Evolutionary conservation across 2,888 invertebrate species (phyloP).

Genomic region (Pardosa pseudoannulata): DNA sequence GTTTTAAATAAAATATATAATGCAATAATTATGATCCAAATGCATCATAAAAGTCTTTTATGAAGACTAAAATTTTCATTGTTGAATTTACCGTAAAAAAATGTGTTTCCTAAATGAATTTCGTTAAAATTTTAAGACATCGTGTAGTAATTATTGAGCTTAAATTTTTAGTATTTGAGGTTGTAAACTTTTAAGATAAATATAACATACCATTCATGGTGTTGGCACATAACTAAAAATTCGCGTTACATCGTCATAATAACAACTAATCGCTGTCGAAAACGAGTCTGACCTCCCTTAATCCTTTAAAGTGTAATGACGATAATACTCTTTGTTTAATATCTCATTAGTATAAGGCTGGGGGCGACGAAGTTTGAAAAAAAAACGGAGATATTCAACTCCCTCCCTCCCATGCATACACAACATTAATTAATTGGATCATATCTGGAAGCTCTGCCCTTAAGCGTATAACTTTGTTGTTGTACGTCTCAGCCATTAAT

Average conservation of each 20-base stretch:
- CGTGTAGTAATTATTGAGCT: too few species aligned
- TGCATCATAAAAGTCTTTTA: too few species aligned
- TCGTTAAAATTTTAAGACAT: too few species aligned
- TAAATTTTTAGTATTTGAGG: too few species aligned
- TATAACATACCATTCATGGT: too few species aligned
- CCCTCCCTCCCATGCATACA: conserved; percentile 36
- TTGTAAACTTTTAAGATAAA: too few species aligned
- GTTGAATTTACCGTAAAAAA: too few species aligned
- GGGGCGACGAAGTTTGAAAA: neutral
- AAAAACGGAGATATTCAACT: conserved; percentile 9
- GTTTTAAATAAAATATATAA: too few species aligned
- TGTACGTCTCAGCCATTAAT: conserved; percentile 38
- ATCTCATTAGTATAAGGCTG: conserved; percentile 55
- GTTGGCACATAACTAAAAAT: too few species aligned
- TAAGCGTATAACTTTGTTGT: conserved; percentile 22
- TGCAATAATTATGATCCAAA: too few species aligned
- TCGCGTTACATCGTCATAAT: neutral
- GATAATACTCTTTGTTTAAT: conserved; percentile 69
- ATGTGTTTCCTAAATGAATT: too few species aligned
- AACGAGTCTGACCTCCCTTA: neutral
- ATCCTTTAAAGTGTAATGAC: conserved; percentile 55
- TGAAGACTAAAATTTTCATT: too few species aligned
- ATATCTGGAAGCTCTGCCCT: conserved; percentile 33
- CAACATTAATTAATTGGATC: conserved; percentile 71
- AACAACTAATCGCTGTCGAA: neutral